These are phyloP conservation scores for Saguinus midas DNA, from an alignment of 2,113 vertebrate genomes.

Conservation along the genomic window DNA sequence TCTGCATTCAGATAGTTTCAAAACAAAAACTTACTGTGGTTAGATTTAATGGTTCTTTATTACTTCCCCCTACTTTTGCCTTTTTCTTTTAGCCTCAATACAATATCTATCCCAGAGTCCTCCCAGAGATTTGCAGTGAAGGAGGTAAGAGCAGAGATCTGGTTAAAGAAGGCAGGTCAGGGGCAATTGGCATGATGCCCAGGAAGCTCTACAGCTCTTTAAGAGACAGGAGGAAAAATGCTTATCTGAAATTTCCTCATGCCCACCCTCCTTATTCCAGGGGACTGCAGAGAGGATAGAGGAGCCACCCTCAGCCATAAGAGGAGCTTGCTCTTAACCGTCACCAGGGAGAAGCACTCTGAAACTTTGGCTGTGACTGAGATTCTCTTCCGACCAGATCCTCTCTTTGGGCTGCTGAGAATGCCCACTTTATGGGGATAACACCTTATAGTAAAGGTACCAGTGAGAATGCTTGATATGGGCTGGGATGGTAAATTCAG, in stretches of 20 bases:
- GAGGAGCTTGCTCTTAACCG: not conserved
- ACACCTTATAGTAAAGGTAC: not conserved
- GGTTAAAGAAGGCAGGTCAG: not conserved
- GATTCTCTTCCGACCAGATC: not conserved
- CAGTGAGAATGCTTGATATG: not conserved
- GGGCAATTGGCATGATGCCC: accelerated
- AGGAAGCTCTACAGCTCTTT: not conserved
- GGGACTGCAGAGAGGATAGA: too few species aligned
- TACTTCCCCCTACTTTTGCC: not conserved
- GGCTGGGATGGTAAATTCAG: too few species aligned
- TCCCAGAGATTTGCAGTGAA: not conserved
- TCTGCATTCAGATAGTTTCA: not conserved
- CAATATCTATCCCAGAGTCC: not conserved
- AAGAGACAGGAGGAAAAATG: not conserved
- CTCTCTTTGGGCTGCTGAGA: not conserved
- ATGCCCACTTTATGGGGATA: not conserved
- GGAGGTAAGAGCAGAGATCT: not conserved
- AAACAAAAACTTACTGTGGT: not conserved
- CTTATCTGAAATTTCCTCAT: not conserved
- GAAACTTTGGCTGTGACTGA: accelerated
- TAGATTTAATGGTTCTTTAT: not conserved
- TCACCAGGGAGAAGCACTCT: not conserved
- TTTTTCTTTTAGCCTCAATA: not conserved
- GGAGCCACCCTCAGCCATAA: not conserved
- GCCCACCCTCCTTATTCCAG: not conserved